phyloP scores from a whole-genome alignment of 2,888 invertebrate species.

The Nasonovia ribisnigri region DNA sequence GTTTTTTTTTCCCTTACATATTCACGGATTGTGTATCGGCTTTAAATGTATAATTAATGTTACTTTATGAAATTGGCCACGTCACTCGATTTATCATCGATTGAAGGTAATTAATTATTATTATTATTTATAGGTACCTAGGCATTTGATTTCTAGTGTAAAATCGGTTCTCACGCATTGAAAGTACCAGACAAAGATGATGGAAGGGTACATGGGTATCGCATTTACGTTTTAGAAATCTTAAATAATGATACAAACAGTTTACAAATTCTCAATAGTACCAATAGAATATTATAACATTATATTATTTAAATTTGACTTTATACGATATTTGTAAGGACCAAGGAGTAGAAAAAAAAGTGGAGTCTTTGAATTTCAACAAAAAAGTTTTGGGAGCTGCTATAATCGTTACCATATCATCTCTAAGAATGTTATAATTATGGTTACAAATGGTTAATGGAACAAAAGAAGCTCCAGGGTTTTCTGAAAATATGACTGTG shows the following conservation, averaged over 20 bases:
- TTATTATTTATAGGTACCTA: neutral
- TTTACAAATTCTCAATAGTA: neutral
- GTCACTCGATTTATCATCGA: neutral
- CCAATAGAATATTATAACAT: neutral
- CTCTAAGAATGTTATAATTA: too few species aligned
- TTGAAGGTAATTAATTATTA: neutral
- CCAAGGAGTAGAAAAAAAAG: too few species aligned
- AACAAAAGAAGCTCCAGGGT: too few species aligned
- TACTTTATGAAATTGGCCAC: neutral
- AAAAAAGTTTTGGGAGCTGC: too few species aligned
- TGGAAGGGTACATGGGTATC: neutral
- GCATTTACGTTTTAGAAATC: neutral
- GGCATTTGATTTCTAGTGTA: neutral
- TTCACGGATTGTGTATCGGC: neutral
- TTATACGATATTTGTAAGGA: too few species aligned
- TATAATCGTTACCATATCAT: too few species aligned
- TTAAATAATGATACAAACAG: neutral
- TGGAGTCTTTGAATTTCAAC: too few species aligned
- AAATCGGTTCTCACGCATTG: neutral
- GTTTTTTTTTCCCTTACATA: neutral
- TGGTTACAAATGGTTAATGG: too few species aligned
- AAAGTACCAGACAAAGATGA: neutral
- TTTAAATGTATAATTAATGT: neutral
- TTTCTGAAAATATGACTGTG: too few species aligned
- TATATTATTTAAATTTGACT: neutral